These are phyloP conservation scores for Perca flavescens DNA, from an alignment of 2,113 vertebrate species.

Conservation along the genomic window DNA sequence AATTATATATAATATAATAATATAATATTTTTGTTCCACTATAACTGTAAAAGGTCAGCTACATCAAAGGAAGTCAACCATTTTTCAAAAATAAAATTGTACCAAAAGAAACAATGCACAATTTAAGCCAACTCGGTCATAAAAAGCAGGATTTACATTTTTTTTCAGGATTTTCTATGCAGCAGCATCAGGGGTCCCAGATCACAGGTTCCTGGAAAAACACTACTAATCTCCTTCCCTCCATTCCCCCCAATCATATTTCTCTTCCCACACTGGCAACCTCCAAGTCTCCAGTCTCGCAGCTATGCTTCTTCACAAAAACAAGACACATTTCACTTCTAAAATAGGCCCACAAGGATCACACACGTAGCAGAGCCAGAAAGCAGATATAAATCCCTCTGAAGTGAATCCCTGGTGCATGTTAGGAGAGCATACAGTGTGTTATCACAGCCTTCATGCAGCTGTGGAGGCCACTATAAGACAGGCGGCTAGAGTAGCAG, in stretches of 20 bases:
- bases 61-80: not conserved
- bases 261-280: conserved; percentile 34
- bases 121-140: conserved; percentile 10
- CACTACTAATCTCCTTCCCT: conserved; percentile 51
- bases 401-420: conserved; percentile 61
- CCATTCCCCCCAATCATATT: conserved; percentile 6
- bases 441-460: conserved; percentile 64
- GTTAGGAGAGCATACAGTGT: conserved; percentile 38
- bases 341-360: conserved; percentile 56
- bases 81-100: not conserved
- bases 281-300: conserved; percentile 22
- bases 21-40: not conserved
- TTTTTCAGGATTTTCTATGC: conserved; percentile 21
- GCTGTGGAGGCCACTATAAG: conserved; percentile 59
- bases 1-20: no score
- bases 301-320: conserved; percentile 50
- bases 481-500: conserved; percentile 62
- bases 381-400: conserved; percentile 66
- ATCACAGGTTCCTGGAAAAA: conserved; percentile 53
- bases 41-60: conserved; percentile 1
- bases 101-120: not conserved
- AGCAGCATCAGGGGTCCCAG: conserved; percentile 29
- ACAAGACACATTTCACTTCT: conserved; percentile 50
- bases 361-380: conserved; percentile 35
- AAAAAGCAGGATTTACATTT: conserved; percentile 25